Conservation (phyloP, 1,140 invertebrate species). For the Heliconius himera region DNA sequence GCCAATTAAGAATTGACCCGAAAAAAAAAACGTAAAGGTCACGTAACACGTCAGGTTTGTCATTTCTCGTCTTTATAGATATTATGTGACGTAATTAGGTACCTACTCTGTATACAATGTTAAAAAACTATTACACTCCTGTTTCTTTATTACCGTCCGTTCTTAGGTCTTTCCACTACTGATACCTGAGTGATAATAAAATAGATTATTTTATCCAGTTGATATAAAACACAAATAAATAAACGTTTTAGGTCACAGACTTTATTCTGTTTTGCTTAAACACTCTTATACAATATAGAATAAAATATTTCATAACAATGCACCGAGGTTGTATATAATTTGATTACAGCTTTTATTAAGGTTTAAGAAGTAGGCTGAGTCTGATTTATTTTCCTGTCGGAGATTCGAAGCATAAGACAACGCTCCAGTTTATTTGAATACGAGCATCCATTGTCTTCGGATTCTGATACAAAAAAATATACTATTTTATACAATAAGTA, state of each 20-base stretch:
- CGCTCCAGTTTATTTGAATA: slow-evolving; percentile 74
- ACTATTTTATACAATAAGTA: too few relatives aligned
- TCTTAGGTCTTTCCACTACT: too few relatives aligned
- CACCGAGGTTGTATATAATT: neutral
- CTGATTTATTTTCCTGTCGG: slow-evolving; percentile 50
- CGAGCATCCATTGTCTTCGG: slow-evolving; percentile 70
- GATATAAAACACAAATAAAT: neutral
- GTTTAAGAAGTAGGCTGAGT: slow-evolving; percentile 14
- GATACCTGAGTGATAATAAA: too few relatives aligned
- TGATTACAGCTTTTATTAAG: neutral
- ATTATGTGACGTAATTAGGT: too few relatives aligned
- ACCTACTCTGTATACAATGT: too few relatives aligned
- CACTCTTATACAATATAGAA: neutral
- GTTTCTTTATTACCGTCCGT: too few relatives aligned
- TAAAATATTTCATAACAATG: neutral
- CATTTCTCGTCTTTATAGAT: too few relatives aligned
- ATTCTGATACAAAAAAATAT: slow-evolving; percentile 50
- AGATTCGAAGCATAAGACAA: slow-evolving; percentile 65
- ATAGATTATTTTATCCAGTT: too few relatives aligned
- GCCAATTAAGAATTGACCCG: too few relatives aligned
- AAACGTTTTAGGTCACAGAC: neutral
- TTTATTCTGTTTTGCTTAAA: slow-evolving; percentile 30
- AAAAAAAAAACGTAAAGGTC: too few relatives aligned
- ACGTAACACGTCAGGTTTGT: too few relatives aligned
- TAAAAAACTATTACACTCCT: too few relatives aligned